Base-by-base conservation (phyloP, 92 coral and sea anemone species). In the Bergia sp. region DNA sequence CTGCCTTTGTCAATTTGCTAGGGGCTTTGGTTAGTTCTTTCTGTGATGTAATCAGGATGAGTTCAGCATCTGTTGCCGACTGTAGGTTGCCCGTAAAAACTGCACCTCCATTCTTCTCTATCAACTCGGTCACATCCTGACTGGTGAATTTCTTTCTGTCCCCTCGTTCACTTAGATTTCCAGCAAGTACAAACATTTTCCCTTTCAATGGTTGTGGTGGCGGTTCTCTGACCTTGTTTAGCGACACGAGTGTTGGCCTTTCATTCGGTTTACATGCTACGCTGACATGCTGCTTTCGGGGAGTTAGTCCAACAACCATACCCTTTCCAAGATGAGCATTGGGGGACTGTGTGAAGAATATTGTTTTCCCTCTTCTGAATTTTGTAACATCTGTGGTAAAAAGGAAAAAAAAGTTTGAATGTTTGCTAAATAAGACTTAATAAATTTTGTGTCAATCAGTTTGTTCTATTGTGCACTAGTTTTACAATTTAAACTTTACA, bases 161-260 rank as follows among this genome's bases (percentile, higher is more conserved):
- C 42, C 87, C 89, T 69, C 90, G 86, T 23, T 91, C 90, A 43
- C 7, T 74, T 29, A 91, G 23, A 73, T 77, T 87, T 5, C 93
- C 90, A 38, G 90, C 44, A 20, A 91, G 23, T 41, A 91, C 90
- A 76, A 91, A 91, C 43, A 87, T 87, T 91, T 91, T 86, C 45
- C 72, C 53, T 61, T 86, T 82, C 3, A 91, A 75, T 7, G 93
- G 93, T 36, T 13, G 76, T 11, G 93, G 88, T 58, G 93, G 91
- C 38, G 86, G 90, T 91, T 91, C 90, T 39, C 44, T 87, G 72
- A 91, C 83, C 5, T 80, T 76, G 23, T 91, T 40, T 10, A 87
- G 50, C 4, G 90, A 15, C 47, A 87, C 89, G 61, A 18, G 42
- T 83, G 74, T 18, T 2, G 93, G 90, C 38, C 93, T 73, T n/a